These are phyloP conservation scores for Tenualosa thibaudeaui DNA, from an alignment of 2,797 vertebrate species.

Conservation along the genomic window DNA sequence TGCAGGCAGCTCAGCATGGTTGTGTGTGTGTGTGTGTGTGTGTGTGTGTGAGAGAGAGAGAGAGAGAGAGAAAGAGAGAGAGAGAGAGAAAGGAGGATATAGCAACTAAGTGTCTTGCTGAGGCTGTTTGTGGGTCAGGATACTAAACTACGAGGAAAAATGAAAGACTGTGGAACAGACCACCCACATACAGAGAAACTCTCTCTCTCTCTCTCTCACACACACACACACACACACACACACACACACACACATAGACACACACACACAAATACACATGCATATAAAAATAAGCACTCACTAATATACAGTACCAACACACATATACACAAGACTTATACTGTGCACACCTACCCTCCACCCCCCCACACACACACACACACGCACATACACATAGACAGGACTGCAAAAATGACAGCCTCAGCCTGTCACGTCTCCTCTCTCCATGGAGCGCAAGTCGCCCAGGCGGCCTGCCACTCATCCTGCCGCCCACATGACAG, in stretches of 20 bases:
- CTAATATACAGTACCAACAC: background rate
- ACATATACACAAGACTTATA: constrained; percentile 19
- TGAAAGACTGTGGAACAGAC: background rate
- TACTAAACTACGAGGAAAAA: background rate
- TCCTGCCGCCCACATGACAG: constrained; percentile 70
- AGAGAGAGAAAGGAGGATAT: background rate
- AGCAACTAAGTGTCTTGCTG: background rate
- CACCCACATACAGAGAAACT: background rate
- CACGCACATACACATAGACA: constrained; percentile 45
- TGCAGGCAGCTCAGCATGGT: background rate
- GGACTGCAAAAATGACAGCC: constrained; percentile 56
- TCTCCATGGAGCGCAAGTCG: constrained; percentile 67
- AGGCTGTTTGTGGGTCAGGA: constrained; percentile 9
- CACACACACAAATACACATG: constrained; percentile 20
- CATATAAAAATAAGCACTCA: background rate
- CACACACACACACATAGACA: background rate
- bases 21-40: background rate
- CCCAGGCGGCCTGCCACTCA: constrained; percentile 68
- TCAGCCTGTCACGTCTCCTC: constrained; percentile 78
- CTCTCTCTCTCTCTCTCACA: background rate
- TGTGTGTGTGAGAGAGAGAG: background rate
- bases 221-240: constrained; percentile 17
- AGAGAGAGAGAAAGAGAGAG: background rate
- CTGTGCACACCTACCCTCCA: constrained; percentile 9
- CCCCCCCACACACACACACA: constrained; percentile 30